phyloP scores from a whole-genome alignment of 92 coral and sea anemone species.

The Galaxea fascicularis region DNA sequence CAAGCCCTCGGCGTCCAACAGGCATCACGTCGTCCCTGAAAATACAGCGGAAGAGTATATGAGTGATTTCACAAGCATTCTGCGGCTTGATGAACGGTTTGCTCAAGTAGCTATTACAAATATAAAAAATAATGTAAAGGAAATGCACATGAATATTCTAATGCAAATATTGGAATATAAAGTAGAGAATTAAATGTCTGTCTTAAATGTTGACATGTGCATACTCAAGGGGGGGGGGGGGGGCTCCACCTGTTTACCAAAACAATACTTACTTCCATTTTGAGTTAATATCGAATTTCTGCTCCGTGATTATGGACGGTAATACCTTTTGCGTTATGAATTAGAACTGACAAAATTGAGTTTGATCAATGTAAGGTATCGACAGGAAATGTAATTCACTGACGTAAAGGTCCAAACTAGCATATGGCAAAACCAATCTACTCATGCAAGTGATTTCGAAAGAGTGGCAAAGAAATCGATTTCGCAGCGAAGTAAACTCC shows the following conservation, averaged over 20 bases:
- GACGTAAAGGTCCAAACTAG: not conserved
- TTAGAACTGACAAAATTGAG: not conserved
- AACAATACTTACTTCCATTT: constrained; percentile 15
- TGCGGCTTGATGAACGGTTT: not conserved
- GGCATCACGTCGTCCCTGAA: constrained; percentile 77
- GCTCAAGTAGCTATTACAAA: not conserved
- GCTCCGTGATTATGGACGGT: constrained; percentile 14
- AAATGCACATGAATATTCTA: constrained; percentile 31
- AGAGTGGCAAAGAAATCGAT: not conserved
- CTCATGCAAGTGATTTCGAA: not conserved
- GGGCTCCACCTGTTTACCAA: constrained; percentile 33
- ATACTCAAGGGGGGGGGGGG: not conserved
- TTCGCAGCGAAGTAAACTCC: not conserved
- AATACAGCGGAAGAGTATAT: constrained; percentile 16
- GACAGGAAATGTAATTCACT: not conserved
- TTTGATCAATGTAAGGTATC: not conserved
- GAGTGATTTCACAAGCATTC: not conserved
- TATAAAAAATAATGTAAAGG: not conserved
- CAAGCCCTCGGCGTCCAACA: constrained; percentile 93
- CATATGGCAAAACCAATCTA: not conserved
- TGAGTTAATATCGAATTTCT: constrained; percentile 31
- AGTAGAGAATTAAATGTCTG: constrained; percentile 31
- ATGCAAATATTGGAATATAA: constrained; percentile 25
- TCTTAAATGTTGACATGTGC: constrained; percentile 4
- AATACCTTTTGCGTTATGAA: not conserved